Evolutionary conservation across 2,797 vertebrate genomes (phyloP), one percentile per base, ranked within the genome.

Genomic region (Neoniphon sammara): DNA sequence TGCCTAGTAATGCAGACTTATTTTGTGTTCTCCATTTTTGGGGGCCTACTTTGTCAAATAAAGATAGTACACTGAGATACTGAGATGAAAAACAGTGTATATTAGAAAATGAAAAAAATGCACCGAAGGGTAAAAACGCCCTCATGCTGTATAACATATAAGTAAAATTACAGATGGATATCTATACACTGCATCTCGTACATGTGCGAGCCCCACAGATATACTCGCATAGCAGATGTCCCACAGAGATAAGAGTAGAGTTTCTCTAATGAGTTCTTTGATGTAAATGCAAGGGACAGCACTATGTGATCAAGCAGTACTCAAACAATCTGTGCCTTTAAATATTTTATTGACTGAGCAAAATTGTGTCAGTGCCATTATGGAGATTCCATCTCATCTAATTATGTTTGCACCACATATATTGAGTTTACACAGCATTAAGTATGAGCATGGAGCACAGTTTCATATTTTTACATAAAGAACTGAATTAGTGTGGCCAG

Each of bases 341-440:
- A 93, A 94, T 92, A 91, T 91, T 90, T 87, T 52, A 92, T 87
- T 57, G 30, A 73, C 50, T 44, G 36, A 74, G 64, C 30, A 71
- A 42, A 80, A 73, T 68, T 31, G 36, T 49, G 68, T 59, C 60
- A 23, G 49, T 52, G 54, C 66, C 34, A 21, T 0, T 64, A 50
- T 21, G 54, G n/a, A 64, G 30, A 42, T 44, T 85, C 60, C 20
- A 62, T 60, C 34, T 64, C 52, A 62, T 77, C 42, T 53, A 50
- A 61, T 86, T 77, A 74, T 36, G 44, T 72, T 17, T 68, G 49
- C 42, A 60, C 44, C 70, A 73, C 27, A 65, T 62, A 73, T 50
- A 83, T 77, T 73, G 53, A 56, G 27, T 80, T 56, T 47, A 58
- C 60, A 64, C 75, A 44, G 49, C 73, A 80, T 64, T 72, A 75